Evolutionary conservation across 2,797 vertebrate species (phyloP).

Genomic region (Oryzias sinensis): DNA sequence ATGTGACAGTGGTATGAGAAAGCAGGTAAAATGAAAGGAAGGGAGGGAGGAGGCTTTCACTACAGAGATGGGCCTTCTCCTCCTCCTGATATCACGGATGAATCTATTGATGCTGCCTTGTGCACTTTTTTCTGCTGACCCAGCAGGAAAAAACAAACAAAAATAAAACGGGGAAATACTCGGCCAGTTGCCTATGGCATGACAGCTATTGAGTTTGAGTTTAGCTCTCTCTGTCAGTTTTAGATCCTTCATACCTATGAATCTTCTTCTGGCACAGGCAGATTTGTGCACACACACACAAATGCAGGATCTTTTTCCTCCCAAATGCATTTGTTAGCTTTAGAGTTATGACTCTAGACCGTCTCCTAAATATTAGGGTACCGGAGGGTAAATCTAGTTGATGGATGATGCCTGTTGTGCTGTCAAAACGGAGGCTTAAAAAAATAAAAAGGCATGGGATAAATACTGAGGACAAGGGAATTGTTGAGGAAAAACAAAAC

Average conservation of each 20-base stretch:
- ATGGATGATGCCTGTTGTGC: conserved; percentile 69
- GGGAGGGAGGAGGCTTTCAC: conserved; percentile 34
- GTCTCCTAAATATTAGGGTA: conserved; percentile 68
- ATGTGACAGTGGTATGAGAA: conserved; percentile 65
- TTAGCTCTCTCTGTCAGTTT: conserved; percentile 68
- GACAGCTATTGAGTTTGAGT: conserved; percentile 61
- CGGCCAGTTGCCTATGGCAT: conserved; percentile 63
- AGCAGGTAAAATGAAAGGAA: conserved; percentile 57
- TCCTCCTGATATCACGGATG: conserved; percentile 72
- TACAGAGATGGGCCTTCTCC: conserved; percentile 46
- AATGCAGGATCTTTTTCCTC: conserved; percentile 19
- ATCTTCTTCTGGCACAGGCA: conserved; percentile 35
- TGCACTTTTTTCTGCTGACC: conserved; percentile 74
- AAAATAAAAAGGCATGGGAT: conserved; percentile 57
- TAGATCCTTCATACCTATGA: conserved; percentile 23
- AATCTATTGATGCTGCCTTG: conserved; percentile 74
- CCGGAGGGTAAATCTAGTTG: conserved; percentile 67
- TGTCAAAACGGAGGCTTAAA: conserved; percentile 64
- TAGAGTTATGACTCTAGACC: conserved; percentile 68
- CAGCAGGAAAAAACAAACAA: conserved; percentile 24
- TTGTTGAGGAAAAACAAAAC: conserved; percentile 23
- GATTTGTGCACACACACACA: conserved; percentile 20
- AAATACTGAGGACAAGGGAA: conserved; percentile 51
- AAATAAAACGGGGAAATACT: conserved; percentile 14
- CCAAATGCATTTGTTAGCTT: conserved; percentile 61